A percentile compares a stretch with the other conserved stretches of the same genome.
Conservation (phyloP, 2,888 invertebrate genomes). For the Xanthia icteritia region DNA sequence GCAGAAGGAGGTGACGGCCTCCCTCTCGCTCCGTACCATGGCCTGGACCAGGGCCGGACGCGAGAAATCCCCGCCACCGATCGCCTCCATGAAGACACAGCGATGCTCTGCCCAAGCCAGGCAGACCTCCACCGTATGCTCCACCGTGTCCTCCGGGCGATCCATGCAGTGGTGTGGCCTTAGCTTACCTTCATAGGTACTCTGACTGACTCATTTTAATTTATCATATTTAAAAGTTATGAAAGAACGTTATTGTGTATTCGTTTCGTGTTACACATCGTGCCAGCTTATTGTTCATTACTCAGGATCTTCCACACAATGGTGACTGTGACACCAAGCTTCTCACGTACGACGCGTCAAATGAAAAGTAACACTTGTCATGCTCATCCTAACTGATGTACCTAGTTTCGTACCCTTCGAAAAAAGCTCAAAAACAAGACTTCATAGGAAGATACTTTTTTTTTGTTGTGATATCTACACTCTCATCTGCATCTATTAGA, state of each 20-base stretch:
- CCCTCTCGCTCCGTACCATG: too few relatives aligned
- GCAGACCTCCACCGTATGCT: too few relatives aligned
- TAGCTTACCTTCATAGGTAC: not conserved
- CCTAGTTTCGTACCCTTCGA: not conserved
- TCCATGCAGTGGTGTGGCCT: too few relatives aligned
- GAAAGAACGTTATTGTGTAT: conserved; percentile 11
- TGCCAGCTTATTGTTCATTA: conserved; percentile 33
- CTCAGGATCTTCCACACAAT: conserved; percentile 41
- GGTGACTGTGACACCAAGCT: not conserved
- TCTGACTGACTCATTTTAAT: conserved; percentile 4
- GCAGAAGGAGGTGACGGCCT: too few relatives aligned
- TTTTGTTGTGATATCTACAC: not conserved
- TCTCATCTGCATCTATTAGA: not conserved
- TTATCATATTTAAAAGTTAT: conserved; percentile 18
- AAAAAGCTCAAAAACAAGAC: not conserved
- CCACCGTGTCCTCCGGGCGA: too few relatives aligned
- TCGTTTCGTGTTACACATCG: conserved; percentile 20
- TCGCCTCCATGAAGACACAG: too few relatives aligned
- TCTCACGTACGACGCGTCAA: conserved; percentile 30
- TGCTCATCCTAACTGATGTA: conserved; percentile 46
- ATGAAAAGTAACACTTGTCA: conserved; percentile 35
- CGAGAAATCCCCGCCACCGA: too few relatives aligned
- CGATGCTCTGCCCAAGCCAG: too few relatives aligned
- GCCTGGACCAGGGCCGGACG: too few relatives aligned
- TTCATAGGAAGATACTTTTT: not conserved